Evolutionary conservation across 2,113 vertebrate genomes (phyloP).

Genomic region (Willisornis vidua): DNA sequence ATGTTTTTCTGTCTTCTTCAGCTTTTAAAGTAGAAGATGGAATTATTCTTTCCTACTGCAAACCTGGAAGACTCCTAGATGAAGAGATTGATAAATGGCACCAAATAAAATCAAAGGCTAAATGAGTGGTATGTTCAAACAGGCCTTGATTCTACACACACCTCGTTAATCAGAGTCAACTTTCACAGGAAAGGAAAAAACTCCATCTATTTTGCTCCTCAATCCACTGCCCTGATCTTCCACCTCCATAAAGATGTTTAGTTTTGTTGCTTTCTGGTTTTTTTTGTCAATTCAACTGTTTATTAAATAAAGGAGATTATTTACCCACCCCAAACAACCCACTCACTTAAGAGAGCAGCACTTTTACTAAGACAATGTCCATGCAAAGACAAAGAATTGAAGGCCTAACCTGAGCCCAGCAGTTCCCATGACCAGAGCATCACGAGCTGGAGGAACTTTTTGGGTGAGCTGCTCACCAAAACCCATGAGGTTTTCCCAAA

Average conservation of each 20-base stretch:
- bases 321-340: neutral
- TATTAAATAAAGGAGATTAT: neutral
- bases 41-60: neutral
- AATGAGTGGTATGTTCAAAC: neutral
- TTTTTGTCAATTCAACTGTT: neutral
- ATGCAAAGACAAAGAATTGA: neutral
- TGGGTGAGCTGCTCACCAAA: neutral
- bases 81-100: neutral
- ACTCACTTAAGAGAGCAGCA: neutral
- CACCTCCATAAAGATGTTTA: fast-evolving
- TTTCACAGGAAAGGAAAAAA: neutral
- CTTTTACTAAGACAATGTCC: neutral
- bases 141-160: neutral
- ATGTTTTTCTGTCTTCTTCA: neutral
- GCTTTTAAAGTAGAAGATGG: neutral
- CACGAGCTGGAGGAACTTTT: neutral
- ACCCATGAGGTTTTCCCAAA: neutral
- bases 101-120: neutral
- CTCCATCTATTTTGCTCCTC: neutral
- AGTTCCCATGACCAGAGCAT: neutral
- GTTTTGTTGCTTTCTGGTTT: neutral
- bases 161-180: neutral
- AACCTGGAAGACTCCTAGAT: neutral
- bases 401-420: neutral
- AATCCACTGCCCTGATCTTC: fast-evolving